These are phyloP conservation scores for Erebia epiphron DNA, from an alignment of 2,888 invertebrate genomes.

Conservation along the genomic window DNA sequence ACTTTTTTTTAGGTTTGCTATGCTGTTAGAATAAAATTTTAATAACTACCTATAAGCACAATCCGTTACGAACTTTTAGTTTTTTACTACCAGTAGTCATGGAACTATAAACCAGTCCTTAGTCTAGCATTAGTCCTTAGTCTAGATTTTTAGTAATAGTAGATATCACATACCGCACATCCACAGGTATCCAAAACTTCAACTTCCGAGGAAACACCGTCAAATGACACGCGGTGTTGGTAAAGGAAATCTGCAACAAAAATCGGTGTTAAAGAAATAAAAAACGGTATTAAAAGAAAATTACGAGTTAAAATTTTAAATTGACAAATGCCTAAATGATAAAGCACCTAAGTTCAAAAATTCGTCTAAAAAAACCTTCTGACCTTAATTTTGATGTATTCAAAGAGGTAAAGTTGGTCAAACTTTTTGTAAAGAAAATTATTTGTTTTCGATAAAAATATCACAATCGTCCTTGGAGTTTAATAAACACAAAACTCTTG, in stretches of 20 bases:
- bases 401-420: background rate
- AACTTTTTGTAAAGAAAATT: conserved; percentile 20
- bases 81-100: no score
- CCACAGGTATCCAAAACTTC: conserved; percentile 91
- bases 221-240: conserved; percentile 89
- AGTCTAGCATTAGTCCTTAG: no score
- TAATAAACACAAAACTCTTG: conserved; percentile 22
- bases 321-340: no score
- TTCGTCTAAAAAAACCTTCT: no score
- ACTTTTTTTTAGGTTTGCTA: background rate
- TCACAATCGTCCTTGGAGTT: conserved; percentile 35
- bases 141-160: background rate
- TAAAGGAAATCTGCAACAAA: conserved; percentile 88
- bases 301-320: no score
- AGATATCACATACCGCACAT: conserved; percentile 86
- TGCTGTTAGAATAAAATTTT: background rate
- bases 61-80: no score
- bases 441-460: conserved; percentile 24
- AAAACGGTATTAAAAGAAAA: no score
- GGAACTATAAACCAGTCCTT: no score
- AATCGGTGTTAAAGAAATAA: background rate
- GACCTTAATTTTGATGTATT: background rate
- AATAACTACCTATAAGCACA: no score
- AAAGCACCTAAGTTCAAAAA: no score
- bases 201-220: conserved; percentile 89